phyloP scores from a whole-genome alignment of 1,140 invertebrate species.

The Panagrolaimus sp. region DNA sequence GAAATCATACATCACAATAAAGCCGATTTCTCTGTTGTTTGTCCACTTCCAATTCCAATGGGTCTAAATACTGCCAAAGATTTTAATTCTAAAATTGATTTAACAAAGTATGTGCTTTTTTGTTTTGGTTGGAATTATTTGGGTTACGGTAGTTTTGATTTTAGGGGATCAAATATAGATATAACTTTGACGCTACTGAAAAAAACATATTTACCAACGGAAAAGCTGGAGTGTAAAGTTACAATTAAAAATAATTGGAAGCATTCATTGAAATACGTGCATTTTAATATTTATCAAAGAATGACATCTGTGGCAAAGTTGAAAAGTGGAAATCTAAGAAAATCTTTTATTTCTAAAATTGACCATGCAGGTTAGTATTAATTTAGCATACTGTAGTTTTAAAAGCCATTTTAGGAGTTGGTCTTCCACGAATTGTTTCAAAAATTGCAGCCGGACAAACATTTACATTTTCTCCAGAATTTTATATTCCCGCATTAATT shows the following conservation, averaged over 20 bases:
- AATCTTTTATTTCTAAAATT: background rate
- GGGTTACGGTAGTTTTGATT: background rate
- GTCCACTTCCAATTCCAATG: background rate
- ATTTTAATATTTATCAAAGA: slow-evolving; percentile 5
- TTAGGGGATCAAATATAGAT: background rate
- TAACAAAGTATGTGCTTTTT: background rate
- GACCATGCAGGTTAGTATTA: background rate
- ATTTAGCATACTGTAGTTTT: background rate
- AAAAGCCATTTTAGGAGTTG: background rate
- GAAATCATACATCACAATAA: too few species aligned
- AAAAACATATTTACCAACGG: background rate
- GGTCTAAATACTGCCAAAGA: background rate
- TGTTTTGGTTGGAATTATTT: too few species aligned
- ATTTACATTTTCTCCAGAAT: background rate
- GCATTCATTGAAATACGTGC: background rate
- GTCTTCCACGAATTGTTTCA: background rate
- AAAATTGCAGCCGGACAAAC: background rate
- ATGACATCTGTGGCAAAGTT: background rate
- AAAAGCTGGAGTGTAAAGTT: background rate
- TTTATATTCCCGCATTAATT: background rate
- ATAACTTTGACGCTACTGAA: background rate
- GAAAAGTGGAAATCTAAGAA: background rate
- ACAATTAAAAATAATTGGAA: slow-evolving; percentile 12
- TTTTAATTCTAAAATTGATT: background rate
- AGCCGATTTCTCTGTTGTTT: background rate